A percentile compares a stretch with the other conserved stretches of the same genome.
phyloP scores from a whole-genome alignment of 2,113 vertebrate species.

The Hystrix brachyura region DNA sequence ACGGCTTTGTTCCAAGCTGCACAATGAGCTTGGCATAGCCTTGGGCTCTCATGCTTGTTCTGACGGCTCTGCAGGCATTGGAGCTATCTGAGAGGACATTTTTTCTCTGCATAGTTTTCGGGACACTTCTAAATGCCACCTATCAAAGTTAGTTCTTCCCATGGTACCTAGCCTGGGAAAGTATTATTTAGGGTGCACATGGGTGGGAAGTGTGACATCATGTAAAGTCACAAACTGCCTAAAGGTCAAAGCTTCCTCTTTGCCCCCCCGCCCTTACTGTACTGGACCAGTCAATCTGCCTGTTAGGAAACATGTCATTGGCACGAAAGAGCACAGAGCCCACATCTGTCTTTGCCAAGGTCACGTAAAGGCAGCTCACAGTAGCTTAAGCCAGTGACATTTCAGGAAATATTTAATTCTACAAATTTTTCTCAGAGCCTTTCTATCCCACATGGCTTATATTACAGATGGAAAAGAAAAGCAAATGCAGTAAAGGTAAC shows the following conservation, averaged over 20 bases:
- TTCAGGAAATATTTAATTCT: constrained; percentile 58
- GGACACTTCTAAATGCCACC: constrained; percentile 69
- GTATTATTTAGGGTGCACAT: constrained; percentile 42
- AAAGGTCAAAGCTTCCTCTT: constrained; percentile 53
- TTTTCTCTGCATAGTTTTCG: constrained; percentile 63
- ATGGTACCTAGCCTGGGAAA: constrained; percentile 70
- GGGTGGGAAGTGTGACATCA: constrained; percentile 68
- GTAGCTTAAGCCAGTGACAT: constrained; percentile 58
- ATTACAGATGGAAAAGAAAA: constrained; percentile 11
- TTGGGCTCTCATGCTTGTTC: constrained; percentile 47
- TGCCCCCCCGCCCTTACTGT: constrained; percentile 22
- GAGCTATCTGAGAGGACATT: constrained; percentile 41
- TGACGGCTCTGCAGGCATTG: background rate
- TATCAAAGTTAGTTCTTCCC: constrained; percentile 75
- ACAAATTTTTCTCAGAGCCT: constrained; percentile 10
- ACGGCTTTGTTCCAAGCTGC: constrained; percentile 63
- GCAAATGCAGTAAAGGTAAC: background rate
- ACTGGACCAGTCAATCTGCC: constrained; percentile 41
- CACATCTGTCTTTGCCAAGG: constrained; percentile 54
- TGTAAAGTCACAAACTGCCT: constrained; percentile 49
- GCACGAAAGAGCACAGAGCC: constrained; percentile 68
- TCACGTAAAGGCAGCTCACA: constrained; percentile 56
- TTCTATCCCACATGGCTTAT: background rate
- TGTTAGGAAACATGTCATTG: constrained; percentile 51
- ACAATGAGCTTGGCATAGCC: constrained; percentile 64